A percentile compares a stretch with the other conserved stretches of the same genome.
phyloP scores from a whole-genome alignment of 2,888 invertebrate genomes.

The Pyrgus malvae region DNA sequence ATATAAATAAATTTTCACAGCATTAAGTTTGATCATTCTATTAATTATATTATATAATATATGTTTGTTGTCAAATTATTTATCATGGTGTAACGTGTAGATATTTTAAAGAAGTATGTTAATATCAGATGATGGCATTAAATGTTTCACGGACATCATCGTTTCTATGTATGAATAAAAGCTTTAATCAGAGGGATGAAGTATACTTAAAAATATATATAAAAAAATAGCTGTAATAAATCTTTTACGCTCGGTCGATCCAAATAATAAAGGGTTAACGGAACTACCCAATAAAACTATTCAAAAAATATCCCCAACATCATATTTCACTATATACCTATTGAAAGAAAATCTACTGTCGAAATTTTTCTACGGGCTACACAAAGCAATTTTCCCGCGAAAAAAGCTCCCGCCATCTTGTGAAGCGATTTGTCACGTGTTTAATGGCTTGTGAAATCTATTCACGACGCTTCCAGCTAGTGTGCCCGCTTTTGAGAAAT shows the following conservation, averaged over 20 bases:
- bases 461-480: slow-evolving; percentile 52
- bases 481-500: slow-evolving; percentile 34
- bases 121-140: too few relatives aligned
- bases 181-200: neutral
- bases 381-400: slow-evolving; percentile 66
- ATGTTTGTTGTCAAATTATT: too few relatives aligned
- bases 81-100: too few relatives aligned
- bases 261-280: slow-evolving; percentile 63
- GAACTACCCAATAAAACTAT: slow-evolving; percentile 51
- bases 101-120: too few relatives aligned
- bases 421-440: slow-evolving; percentile 79
- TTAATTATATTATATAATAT: too few relatives aligned
- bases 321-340: slow-evolving; percentile 57
- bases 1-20: too few relatives aligned
- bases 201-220: neutral
- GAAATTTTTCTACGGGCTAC: slow-evolving; percentile 58
- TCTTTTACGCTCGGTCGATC: slow-evolving; percentile 44
- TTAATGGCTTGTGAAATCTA: slow-evolving; percentile 84
- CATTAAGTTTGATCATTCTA: too few relatives aligned
- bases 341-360: slow-evolving; percentile 67
- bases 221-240: slow-evolving; percentile 25
- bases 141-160: too few relatives aligned
- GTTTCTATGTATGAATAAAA: too few relatives aligned
- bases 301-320: slow-evolving; percentile 43
- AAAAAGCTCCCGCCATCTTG: slow-evolving; percentile 73